These are phyloP conservation scores for Atta texana DNA, from an alignment of 1,140 invertebrate genomes.

Conservation along the genomic window DNA sequence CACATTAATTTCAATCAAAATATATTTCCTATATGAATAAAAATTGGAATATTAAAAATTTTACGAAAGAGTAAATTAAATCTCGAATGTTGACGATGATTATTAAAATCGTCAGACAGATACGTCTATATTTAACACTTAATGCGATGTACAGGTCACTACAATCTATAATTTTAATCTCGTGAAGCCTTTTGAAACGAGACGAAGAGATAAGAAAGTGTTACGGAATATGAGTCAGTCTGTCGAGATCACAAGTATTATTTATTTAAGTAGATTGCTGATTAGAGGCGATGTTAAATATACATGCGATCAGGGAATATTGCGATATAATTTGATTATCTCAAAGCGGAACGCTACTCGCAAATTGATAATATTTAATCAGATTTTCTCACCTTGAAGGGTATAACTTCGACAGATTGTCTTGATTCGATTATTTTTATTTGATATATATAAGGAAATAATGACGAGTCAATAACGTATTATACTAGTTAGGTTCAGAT, in stretches of 20 bases:
- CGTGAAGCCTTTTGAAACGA: neutral
- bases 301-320: neutral
- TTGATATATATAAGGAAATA: neutral
- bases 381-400: slow-evolving; percentile 11
- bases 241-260: slow-evolving; percentile 29
- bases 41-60: neutral
- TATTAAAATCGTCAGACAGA: neutral
- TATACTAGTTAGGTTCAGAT: neutral
- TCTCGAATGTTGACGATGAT: neutral
- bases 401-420: neutral
- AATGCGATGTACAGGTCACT: slow-evolving; percentile 11
- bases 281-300: slow-evolving; percentile 4
- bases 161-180: neutral
- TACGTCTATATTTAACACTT: neutral
- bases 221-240: slow-evolving; percentile 24
- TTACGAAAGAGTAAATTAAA: neutral
- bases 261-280: slow-evolving; percentile 29
- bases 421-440: neutral
- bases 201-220: slow-evolving; percentile 27
- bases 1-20: neutral
- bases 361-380: slow-evolving; percentile 22
- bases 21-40: neutral
- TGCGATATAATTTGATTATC: slow-evolving; percentile 7
- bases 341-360: neutral
- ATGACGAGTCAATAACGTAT: neutral